These are phyloP conservation scores for Staurois parvus DNA, from an alignment of 2,797 vertebrate species.

Conservation along the genomic window DNA sequence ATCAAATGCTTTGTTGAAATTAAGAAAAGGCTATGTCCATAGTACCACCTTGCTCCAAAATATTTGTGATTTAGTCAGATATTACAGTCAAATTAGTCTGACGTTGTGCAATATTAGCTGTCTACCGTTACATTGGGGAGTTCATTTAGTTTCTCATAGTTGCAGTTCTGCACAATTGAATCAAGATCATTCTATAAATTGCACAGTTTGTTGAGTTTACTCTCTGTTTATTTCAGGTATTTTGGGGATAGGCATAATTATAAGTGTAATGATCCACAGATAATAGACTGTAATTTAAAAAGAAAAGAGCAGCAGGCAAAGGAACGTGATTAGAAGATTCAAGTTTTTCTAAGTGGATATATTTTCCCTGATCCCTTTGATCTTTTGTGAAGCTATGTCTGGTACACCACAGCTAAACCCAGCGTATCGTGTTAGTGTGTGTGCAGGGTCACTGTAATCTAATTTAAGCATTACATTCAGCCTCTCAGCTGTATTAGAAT, in stretches of 20 bases:
- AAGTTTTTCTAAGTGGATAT: slow-evolving; percentile 27
- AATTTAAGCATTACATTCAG: neutral
- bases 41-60: too few species aligned
- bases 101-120: too few species aligned
- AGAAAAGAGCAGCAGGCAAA: slow-evolving; percentile 19
- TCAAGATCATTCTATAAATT: too few species aligned
- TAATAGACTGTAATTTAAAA: neutral
- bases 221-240: neutral
- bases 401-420: neutral
- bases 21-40: too few species aligned
- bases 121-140: too few species aligned
- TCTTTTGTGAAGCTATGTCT: slow-evolving; percentile 5
- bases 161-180: too few species aligned
- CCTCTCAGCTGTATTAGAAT: neutral
- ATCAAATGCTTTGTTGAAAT: too few species aligned
- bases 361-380: slow-evolving; percentile 25
- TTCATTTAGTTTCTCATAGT: too few species aligned
- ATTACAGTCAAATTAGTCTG: too few species aligned
- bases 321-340: slow-evolving; percentile 32
- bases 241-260: neutral
- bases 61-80: too few species aligned
- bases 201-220: neutral
- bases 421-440: neutral
- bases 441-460: neutral
- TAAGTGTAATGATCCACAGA: neutral